A percentile compares a stretch with the other conserved stretches of the same genome.
These are phyloP conservation scores for Siniperca scherzeri DNA, from an alignment of 2,797 vertebrate species.

Conservation along the genomic window DNA sequence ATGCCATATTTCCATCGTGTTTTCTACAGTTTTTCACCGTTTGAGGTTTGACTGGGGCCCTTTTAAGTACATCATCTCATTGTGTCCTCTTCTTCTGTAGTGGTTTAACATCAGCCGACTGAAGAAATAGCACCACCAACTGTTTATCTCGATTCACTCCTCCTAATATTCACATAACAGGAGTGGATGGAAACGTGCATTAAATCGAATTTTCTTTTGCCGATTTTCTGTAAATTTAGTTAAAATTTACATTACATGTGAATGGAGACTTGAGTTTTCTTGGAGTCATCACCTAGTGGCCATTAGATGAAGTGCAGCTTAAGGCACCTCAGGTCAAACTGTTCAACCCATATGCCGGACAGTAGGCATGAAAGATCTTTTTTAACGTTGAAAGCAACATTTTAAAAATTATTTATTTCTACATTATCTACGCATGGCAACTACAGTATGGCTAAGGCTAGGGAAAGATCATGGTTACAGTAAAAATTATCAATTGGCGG, in stretches of 20 bases:
- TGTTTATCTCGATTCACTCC: neutral
- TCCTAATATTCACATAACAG: neutral
- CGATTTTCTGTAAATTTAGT: neutral
- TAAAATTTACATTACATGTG: no score
- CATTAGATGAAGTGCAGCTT: conserved; percentile 5
- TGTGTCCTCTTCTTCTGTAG: neutral
- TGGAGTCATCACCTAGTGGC: neutral
- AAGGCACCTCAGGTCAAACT: neutral
- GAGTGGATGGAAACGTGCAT: no score
- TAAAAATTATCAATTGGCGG: neutral
- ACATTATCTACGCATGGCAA: neutral
- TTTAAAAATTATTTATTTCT: neutral
- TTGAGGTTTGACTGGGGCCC: no score
- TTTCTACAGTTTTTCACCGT: no score
- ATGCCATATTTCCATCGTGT: neutral
- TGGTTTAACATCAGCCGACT: neutral
- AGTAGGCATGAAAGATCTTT: neutral
- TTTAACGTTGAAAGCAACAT: neutral
- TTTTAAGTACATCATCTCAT: neutral
- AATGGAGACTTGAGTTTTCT: neutral
- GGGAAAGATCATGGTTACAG: no score
- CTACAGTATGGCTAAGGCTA: neutral
- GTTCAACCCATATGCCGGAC: neutral
- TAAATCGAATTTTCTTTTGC: neutral
- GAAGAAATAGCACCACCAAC: neutral